These are phyloP conservation scores for Nicator chloris DNA, from an alignment of 2,113 vertebrate species.

Conservation along the genomic window DNA sequence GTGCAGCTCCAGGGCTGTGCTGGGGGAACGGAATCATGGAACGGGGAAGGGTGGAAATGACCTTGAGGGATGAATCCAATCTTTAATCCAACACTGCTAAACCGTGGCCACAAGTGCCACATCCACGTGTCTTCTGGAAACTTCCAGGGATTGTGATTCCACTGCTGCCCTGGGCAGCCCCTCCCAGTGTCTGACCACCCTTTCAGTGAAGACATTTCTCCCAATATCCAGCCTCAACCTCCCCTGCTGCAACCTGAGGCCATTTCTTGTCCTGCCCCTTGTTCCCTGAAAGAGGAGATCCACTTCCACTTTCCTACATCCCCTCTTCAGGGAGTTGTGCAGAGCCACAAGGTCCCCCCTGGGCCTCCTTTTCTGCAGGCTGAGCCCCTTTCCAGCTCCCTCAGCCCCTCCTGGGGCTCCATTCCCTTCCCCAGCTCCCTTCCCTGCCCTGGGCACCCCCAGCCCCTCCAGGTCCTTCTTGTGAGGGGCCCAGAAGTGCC, in stretches of 20 bases:
- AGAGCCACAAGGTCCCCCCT: background rate
- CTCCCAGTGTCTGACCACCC: background rate
- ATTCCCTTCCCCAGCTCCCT: background rate
- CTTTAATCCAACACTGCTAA: background rate
- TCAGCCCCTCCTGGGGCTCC: background rate
- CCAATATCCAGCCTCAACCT: background rate
- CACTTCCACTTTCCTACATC: background rate
- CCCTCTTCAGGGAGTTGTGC: background rate
- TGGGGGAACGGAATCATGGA: background rate
- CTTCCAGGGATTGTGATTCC: no score
- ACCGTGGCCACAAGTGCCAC: accelerated
- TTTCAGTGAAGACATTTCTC: no score
- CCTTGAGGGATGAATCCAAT: background rate
- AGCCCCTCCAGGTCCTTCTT: background rate
- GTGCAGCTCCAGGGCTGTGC: background rate
- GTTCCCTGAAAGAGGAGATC: background rate
- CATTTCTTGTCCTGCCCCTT: background rate
- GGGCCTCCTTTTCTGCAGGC: background rate
- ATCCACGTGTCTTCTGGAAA: background rate
- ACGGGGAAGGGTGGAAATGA: background rate
- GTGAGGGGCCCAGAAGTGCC: background rate
- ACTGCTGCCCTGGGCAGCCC: background rate
- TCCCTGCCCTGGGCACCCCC: background rate
- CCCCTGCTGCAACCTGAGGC: background rate
- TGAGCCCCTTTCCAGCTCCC: background rate